A percentile compares a stretch with the other conserved stretches of the same genome.
Conservation (phyloP, 2,888 invertebrate species). For the Thecocarcelia acutangulata region DNA sequence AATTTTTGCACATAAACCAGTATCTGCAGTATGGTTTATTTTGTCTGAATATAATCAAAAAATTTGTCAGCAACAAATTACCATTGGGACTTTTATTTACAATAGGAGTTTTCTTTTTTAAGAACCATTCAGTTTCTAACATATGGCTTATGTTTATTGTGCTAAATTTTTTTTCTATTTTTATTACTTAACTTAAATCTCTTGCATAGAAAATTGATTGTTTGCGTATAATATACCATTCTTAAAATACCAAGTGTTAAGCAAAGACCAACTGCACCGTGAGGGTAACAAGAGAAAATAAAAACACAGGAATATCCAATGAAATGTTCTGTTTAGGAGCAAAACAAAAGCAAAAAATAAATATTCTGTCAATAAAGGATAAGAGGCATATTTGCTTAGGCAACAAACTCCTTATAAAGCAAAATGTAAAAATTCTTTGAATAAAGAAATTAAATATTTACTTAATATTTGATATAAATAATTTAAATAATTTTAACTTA, state of each 20-base stretch:
- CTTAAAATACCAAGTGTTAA: constrained; percentile 45
- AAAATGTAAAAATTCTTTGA: background rate
- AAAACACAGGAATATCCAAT: background rate
- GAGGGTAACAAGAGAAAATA: background rate
- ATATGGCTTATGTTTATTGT: constrained; percentile 14
- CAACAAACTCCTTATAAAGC: constrained; percentile 35
- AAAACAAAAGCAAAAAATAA: constrained; percentile 20
- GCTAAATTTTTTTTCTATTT: constrained; percentile 4
- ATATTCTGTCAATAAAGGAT: background rate
- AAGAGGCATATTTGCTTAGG: constrained; percentile 43
- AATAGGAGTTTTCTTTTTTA: background rate
- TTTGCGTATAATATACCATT: constrained; percentile 36
- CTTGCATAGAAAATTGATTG: constrained; percentile 49
- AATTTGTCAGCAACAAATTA: constrained; percentile 39
- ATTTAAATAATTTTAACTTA: no score
- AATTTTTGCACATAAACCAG: background rate
- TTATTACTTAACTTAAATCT: constrained; percentile 27
- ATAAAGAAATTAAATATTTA: no score
- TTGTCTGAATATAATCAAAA: background rate
- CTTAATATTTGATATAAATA: no score
- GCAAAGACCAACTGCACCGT: constrained; percentile 29
- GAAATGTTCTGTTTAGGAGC: background rate
- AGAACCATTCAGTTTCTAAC: background rate
- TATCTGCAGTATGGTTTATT: background rate
- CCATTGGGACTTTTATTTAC: constrained; percentile 24